phyloP scores from a whole-genome alignment of 1,140 invertebrate species.

The Saxidomus purpurata region DNA sequence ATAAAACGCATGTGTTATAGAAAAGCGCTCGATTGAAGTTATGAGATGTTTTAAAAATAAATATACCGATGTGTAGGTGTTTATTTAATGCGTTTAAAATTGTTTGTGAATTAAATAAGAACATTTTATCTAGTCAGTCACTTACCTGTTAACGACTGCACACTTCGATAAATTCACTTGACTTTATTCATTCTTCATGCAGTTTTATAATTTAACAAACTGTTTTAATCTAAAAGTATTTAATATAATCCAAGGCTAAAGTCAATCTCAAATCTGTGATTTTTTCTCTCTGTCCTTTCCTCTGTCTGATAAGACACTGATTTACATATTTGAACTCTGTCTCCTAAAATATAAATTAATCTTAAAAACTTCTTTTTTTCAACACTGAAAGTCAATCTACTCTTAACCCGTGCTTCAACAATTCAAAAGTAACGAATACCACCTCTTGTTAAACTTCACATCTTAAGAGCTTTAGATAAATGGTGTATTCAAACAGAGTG shows the following conservation, averaged over 20 bases:
- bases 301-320: no score
- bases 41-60: background rate
- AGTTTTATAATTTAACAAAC: no score
- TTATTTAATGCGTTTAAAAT: background rate
- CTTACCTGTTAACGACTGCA: background rate
- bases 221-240: no score
- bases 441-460: background rate
- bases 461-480: slow-evolving; percentile 29
- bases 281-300: no score
- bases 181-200: no score
- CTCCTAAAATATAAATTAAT: background rate
- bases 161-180: no score
- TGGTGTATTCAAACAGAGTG: slow-evolving; percentile 32
- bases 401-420: background rate
- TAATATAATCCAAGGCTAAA: no score
- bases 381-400: background rate
- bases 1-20: background rate
- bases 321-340: background rate
- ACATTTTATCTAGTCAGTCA: background rate
- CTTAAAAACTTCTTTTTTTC: background rate
- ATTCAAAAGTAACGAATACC: background rate
- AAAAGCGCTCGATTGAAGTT: background rate
- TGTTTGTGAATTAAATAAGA: background rate
- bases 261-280: no score
- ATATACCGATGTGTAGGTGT: background rate